Percentiles rank a stretch among this genome's conserved stretches.
These are phyloP conservation scores for Ascaphus truei DNA, from an alignment of 2,113 vertebrate genomes.

Conservation along the genomic window DNA sequence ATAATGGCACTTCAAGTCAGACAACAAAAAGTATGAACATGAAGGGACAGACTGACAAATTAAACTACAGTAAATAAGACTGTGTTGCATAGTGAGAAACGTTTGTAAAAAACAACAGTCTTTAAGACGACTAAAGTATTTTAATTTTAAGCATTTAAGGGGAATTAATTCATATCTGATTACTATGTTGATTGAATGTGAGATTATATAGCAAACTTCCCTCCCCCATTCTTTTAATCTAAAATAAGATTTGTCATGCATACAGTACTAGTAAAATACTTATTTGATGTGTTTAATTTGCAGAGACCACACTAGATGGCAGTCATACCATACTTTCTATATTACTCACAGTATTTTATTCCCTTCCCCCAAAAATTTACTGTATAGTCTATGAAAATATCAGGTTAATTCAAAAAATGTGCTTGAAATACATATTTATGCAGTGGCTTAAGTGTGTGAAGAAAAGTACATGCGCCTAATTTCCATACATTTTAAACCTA, in stretches of 20 bases:
- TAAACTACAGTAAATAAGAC: not conserved
- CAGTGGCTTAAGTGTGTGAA: not conserved
- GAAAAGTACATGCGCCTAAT: not conserved
- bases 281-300: not conserved
- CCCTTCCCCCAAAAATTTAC: slow-evolving; percentile 7
- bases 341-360: not conserved
- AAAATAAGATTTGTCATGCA: not conserved
- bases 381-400: slow-evolving; percentile 12
- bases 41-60: no score
- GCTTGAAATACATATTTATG: not conserved
- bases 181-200: slow-evolving; percentile 18
- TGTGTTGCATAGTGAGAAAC: not conserved
- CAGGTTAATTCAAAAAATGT: slow-evolving; percentile 18
- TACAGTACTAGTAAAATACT: not conserved
- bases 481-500: no score
- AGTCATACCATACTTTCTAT: slow-evolving; percentile 10
- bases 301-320: slow-evolving; percentile 29
- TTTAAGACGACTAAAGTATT: not conserved
- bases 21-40: no score
- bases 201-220: not conserved
- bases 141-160: slow-evolving; percentile 2
- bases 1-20: no score
- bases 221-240: not conserved
- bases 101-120: not conserved
- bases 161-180: slow-evolving; percentile 12